These are phyloP conservation scores for Oeneis ivallda DNA, from an alignment of 2,888 invertebrate genomes.

Conservation along the genomic window DNA sequence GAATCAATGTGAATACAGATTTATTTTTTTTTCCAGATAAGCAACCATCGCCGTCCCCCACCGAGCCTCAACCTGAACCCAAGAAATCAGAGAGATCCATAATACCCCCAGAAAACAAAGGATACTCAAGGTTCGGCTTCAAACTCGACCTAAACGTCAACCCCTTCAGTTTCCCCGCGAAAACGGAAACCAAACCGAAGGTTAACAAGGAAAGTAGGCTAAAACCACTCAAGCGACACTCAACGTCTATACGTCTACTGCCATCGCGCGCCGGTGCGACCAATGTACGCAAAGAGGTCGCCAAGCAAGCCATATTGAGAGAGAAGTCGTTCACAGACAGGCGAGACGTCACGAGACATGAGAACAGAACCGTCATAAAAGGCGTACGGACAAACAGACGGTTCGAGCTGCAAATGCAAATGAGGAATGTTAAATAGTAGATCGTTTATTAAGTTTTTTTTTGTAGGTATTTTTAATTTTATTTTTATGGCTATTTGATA, in stretches of 20 bases:
- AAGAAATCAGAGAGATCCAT: slow-evolving; percentile 47
- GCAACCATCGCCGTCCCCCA: slow-evolving; percentile 38
- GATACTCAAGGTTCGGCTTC: slow-evolving; percentile 76
- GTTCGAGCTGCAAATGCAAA: slow-evolving; percentile 87
- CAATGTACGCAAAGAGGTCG: slow-evolving; percentile 52
- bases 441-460: not conserved
- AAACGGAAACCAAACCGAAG: slow-evolving; percentile 47
- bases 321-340: slow-evolving; percentile 65
- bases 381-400: slow-evolving; percentile 87
- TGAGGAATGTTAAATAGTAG: slow-evolving; percentile 72
- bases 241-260: slow-evolving; percentile 28
- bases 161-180: slow-evolving; percentile 61
- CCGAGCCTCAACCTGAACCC: slow-evolving; percentile 41
- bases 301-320: slow-evolving; percentile 62
- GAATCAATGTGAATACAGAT: no score
- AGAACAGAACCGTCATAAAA: slow-evolving; percentile 78
- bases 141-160: slow-evolving; percentile 69
- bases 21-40: slow-evolving; percentile 40
- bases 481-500: not conserved
- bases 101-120: slow-evolving; percentile 52
- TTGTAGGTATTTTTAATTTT: not conserved
- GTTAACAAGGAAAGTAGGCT: not conserved
- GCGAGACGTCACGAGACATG: slow-evolving; percentile 56
- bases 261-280: slow-evolving; percentile 56
- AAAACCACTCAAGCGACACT: slow-evolving; percentile 40